Evolutionary conservation across 2,888 invertebrate species (phyloP), one percentile per base, ranked within the genome.

Genomic region (Pegoplata infirma): DNA sequence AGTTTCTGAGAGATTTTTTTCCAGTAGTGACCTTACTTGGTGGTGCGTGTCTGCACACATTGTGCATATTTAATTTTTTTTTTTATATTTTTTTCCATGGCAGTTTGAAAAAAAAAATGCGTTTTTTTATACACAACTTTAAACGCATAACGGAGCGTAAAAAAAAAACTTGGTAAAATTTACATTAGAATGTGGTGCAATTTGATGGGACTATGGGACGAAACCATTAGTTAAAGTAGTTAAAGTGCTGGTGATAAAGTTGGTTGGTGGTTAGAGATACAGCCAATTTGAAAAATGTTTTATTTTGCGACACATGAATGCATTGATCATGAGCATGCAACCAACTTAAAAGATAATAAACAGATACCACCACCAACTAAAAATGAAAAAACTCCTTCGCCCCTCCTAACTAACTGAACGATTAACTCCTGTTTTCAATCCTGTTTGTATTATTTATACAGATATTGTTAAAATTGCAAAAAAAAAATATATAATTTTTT

Each of bases 241-340:
- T 25, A 25, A 25, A 32, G 28, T 5, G 17, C 19, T 17, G 36
- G 32, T 3, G 56, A n/a, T n/a, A n/a, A n/a, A n/a, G n/a, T n/a
- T n/a, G n/a, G n/a, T n/a, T n/a, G n/a, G n/a, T n/a, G n/a, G n/a
- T 40, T 40, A 10, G 32, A 23, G 12, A 23, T 6, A n/a, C 19
- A 19, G 16, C 17, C 36, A 68, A 73, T 78, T 73, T 73, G 73
- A 78, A 78, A 78, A 78, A 73, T 74, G 74, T 78, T 78, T 78
- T 69, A 79, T 75, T 75, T 79, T 75, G 79, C 75, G 71, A 72
- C 79, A 79, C 79, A 67, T 79, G 75, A 75, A 72, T 63, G 79
- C 79, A 79, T 71, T 79, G 79, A 79, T 79, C 79, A 79, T 75
- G 75, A 79, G 75, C 79, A 79, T 79, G 79, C 79, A 79, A 79